These are phyloP conservation scores for Macrotrachela quadricornifera DNA, from an alignment of 1,140 invertebrate genomes.

Conservation along the genomic window DNA sequence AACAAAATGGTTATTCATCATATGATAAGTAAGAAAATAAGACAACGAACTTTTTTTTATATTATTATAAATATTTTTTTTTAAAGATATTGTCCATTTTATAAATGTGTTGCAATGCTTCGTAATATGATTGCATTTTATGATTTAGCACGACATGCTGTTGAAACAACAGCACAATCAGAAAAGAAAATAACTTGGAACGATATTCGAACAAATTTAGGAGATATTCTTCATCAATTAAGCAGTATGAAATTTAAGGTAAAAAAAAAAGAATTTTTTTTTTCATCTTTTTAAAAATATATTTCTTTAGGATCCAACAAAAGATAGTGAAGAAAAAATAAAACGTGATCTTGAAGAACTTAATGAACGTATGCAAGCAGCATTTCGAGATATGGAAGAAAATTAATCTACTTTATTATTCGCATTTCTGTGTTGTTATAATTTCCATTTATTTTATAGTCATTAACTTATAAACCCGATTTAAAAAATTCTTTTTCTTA, in stretches of 20 bases:
- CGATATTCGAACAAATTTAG: slow-evolving; percentile 86
- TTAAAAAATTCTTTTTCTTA: too few relatives aligned
- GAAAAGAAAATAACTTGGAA: slow-evolving; percentile 99
- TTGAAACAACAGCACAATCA: slow-evolving; percentile 87
- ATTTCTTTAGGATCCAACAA: slow-evolving; percentile 62
- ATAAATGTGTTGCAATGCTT: slow-evolving; percentile 96
- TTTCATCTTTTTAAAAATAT: slow-evolving; percentile 11
- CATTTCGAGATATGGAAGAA: slow-evolving; percentile 95
- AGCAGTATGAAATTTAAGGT: slow-evolving; percentile 99
- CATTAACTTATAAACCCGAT: too few relatives aligned
- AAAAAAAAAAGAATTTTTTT: neutral
- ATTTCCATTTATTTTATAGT: too few relatives aligned
- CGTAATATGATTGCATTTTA: slow-evolving; percentile 96
- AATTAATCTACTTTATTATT: too few relatives aligned
- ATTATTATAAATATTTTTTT: neutral
- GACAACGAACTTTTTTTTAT: neutral
- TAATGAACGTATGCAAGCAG: slow-evolving; percentile 27
- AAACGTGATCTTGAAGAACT: slow-evolving; percentile 62
- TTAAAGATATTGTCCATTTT: slow-evolving; percentile 87
- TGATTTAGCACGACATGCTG: slow-evolving; percentile 84
- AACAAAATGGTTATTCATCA: slow-evolving; percentile 70
- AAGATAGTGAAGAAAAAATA: slow-evolving; percentile 90
- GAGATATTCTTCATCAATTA: slow-evolving; percentile 80
- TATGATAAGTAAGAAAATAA: slow-evolving; percentile 44
- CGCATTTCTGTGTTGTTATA: too few relatives aligned